Conservation (phyloP, 2,113 vertebrate genomes). For the Prunella fulvescens region DNA sequence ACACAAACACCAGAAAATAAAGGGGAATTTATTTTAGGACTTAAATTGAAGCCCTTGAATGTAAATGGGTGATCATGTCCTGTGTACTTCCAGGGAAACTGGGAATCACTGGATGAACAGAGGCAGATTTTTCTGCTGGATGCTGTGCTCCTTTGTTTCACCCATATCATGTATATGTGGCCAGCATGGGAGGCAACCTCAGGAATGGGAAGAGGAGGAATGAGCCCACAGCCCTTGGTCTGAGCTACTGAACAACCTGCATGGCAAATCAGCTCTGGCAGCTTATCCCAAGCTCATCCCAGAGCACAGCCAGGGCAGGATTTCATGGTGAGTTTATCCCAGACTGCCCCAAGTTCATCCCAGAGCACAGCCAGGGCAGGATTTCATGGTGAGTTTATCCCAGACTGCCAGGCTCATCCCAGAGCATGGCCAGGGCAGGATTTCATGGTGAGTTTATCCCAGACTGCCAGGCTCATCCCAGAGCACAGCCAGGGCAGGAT, state of each 20-base stretch:
- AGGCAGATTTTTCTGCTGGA: not conserved
- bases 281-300: not conserved
- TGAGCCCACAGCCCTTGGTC: not conserved
- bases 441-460: not conserved
- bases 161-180: rapidly evolving
- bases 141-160: not conserved
- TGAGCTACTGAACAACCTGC: not conserved
- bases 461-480: not conserved
- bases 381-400: too few relatives aligned
- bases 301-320: not conserved
- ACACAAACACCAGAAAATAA: not conserved
- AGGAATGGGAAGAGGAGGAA: not conserved
- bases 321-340: not conserved
- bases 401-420: not conserved
- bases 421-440: not conserved
- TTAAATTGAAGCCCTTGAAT: not conserved
- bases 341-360: too few relatives aligned
- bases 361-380: not conserved
- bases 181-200: not conserved
- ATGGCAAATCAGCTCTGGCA: not conserved
- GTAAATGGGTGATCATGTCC: not conserved
- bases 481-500: not conserved
- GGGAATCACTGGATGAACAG: not conserved
- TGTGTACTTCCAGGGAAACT: not conserved
- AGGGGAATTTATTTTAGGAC: not conserved